A percentile compares a stretch with the other conserved stretches of the same genome.
phyloP scores from a whole-genome alignment of 2,888 invertebrate species.

The Thymelicus sylvestris region DNA sequence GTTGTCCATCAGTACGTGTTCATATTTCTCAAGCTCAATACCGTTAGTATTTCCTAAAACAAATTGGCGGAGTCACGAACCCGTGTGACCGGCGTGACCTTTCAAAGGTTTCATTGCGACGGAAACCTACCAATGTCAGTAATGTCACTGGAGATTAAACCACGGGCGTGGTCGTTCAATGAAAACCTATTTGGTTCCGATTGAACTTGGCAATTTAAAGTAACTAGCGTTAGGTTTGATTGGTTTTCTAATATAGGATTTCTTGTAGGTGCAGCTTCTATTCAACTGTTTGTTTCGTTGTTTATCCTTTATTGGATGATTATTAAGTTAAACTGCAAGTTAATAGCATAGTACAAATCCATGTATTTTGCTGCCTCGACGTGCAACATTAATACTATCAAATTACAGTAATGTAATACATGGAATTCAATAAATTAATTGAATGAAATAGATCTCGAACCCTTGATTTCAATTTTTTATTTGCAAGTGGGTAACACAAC shows the following conservation, averaged over 20 bases:
- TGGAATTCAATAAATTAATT: no score
- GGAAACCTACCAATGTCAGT: constrained; percentile 50
- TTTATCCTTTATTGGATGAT: no score
- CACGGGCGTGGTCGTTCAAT: constrained; percentile 20
- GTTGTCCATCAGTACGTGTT: constrained; percentile 41
- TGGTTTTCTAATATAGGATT: background rate
- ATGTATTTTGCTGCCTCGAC: no score
- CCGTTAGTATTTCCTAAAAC: constrained; percentile 54
- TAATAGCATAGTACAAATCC: no score
- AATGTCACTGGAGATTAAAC: constrained; percentile 27
- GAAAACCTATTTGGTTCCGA: constrained; percentile 1
- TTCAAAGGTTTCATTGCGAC: constrained; percentile 41
- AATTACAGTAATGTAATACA: no score
- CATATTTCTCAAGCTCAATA: constrained; percentile 50
- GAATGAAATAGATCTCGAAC: no score
- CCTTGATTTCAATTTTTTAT: no score
- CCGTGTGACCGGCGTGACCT: constrained; percentile 55
- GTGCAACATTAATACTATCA: no score
- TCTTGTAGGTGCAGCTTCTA: no score
- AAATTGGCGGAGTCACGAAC: constrained; percentile 58
- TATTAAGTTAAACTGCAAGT: no score
- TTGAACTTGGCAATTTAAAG: constrained; percentile 5
- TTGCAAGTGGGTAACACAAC: no score
- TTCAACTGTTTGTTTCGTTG: no score
- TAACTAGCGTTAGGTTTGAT: background rate